A percentile compares a stretch with the other conserved stretches of the same genome.
Evolutionary conservation across 2,797 vertebrate genomes (phyloP).

Genomic region (Erpetoichthys calabaricus): DNA sequence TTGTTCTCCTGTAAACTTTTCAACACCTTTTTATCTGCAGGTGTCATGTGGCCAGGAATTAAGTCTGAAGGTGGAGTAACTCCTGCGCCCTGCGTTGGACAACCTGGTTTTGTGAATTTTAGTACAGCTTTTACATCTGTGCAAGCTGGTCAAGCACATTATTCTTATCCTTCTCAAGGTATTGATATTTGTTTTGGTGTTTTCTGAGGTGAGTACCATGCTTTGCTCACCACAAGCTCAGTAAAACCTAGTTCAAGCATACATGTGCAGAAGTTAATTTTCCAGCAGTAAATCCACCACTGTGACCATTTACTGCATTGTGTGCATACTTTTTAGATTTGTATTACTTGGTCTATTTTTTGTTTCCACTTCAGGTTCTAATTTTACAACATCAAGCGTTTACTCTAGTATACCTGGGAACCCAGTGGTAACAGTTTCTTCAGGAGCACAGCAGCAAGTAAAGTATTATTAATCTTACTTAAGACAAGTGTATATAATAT

Average conservation of each 20-base stretch:
- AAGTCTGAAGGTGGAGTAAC: slow-evolving; percentile 92
- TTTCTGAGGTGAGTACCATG: background rate
- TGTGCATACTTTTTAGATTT: too few species aligned
- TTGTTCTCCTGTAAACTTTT: too few species aligned
- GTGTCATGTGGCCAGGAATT: slow-evolving; percentile 97
- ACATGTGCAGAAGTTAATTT: background rate
- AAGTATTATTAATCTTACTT: background rate
- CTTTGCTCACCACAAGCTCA: slow-evolving; percentile 17
- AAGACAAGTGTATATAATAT: too few species aligned
- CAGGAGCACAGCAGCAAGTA: slow-evolving; percentile 40
- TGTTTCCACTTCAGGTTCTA: slow-evolving; percentile 39
- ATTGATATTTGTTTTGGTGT: slow-evolving; percentile 20
- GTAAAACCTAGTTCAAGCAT: slow-evolving; percentile 5
- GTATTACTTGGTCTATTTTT: background rate
- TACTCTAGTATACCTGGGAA: slow-evolving; percentile 54
- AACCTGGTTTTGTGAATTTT: slow-evolving; percentile 93
- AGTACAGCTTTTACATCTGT: slow-evolving; percentile 86
- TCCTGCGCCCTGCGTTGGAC: slow-evolving; percentile 83
- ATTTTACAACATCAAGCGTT: slow-evolving; percentile 62
- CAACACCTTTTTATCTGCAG: slow-evolving; percentile 42
- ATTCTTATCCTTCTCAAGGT: slow-evolving; percentile 96
- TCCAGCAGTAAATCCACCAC: too few species aligned
- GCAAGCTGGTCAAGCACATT: slow-evolving; percentile 83
- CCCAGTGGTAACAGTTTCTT: slow-evolving; percentile 34
- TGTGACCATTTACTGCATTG: too few species aligned